Evolutionary conservation across 2,113 vertebrate genomes (phyloP).

Genomic region (Pituophis catenifer): DNA sequence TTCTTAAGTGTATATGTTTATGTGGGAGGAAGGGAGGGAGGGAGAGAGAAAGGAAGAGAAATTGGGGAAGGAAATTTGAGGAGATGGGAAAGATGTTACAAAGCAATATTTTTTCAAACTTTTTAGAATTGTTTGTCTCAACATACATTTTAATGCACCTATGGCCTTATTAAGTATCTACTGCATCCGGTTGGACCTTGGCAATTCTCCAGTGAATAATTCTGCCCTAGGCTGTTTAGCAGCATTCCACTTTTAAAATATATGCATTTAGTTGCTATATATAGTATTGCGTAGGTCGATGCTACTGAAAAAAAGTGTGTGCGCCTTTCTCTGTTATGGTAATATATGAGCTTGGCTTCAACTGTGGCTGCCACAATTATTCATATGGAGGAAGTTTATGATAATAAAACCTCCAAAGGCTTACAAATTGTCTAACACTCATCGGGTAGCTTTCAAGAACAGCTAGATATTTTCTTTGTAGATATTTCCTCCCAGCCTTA

Average conservation of each 20-base stretch:
- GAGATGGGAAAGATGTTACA: not conserved
- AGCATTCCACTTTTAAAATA: not conserved
- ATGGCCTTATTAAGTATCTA: not conserved
- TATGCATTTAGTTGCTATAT: not conserved
- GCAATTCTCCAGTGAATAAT: not conserved
- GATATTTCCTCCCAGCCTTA: slow-evolving; percentile 4
- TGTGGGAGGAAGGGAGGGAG: not conserved
- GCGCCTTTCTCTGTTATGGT: slow-evolving; percentile 20
- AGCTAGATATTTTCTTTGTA: slow-evolving; percentile 2
- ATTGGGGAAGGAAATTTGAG: not conserved
- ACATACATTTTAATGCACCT: not conserved
- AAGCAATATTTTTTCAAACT: not conserved
- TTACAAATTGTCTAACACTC: slow-evolving; percentile 45
- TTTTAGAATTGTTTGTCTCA: not conserved
- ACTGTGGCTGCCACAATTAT: slow-evolving; percentile 30
- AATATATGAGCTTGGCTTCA: slow-evolving; percentile 45
- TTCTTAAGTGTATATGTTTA: not conserved
- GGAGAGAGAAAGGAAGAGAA: not conserved
- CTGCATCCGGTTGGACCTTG: not conserved
- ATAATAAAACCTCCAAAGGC: slow-evolving; percentile 1
- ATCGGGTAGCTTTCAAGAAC: slow-evolving; percentile 6
- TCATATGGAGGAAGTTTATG: slow-evolving; percentile 44
- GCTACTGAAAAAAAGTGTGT: not conserved
- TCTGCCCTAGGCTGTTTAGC: slow-evolving; percentile 5
- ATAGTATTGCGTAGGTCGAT: fast-evolving